Evolutionary conservation across 2,888 invertebrate species (phyloP).

Genomic region (Byasa hedistus): DNA sequence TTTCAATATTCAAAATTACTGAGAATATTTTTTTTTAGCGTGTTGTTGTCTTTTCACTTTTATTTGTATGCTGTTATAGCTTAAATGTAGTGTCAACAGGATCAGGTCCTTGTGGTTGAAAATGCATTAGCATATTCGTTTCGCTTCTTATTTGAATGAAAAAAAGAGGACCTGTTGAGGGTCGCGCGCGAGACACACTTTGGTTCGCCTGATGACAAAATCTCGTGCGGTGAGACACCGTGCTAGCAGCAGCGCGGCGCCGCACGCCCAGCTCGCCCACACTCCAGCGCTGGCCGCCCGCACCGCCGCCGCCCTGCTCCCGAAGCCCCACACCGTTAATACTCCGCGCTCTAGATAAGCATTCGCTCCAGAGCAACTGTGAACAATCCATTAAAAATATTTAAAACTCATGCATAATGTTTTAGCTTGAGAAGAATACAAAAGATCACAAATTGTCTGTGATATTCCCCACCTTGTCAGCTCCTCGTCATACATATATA

Average conservation of each 20-base stretch:
- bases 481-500: too few species aligned
- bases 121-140: too few species aligned
- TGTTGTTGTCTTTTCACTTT: too few species aligned
- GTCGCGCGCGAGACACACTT: constrained; percentile 52
- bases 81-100: too few species aligned
- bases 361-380: constrained; percentile 65
- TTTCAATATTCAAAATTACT: too few species aligned
- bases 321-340: constrained; percentile 54
- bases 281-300: constrained; percentile 62
- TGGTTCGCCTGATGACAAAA: constrained; percentile 58
- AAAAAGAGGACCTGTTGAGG: constrained; percentile 53
- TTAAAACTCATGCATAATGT: too few species aligned
- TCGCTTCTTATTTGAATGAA: neutral
- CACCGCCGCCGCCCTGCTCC: constrained; percentile 52
- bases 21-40: too few species aligned
- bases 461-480: too few species aligned
- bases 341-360: constrained; percentile 49
- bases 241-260: constrained; percentile 59
- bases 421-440: too few species aligned
- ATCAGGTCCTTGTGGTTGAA: too few species aligned
- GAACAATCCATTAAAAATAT: neutral
- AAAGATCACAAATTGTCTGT: too few species aligned
- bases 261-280: constrained; percentile 66
- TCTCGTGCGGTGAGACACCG: constrained; percentile 68
- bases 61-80: too few species aligned